phyloP scores from a whole-genome alignment of 92 coral and sea anemone species.

The Parazoanthus atlanticus region DNA sequence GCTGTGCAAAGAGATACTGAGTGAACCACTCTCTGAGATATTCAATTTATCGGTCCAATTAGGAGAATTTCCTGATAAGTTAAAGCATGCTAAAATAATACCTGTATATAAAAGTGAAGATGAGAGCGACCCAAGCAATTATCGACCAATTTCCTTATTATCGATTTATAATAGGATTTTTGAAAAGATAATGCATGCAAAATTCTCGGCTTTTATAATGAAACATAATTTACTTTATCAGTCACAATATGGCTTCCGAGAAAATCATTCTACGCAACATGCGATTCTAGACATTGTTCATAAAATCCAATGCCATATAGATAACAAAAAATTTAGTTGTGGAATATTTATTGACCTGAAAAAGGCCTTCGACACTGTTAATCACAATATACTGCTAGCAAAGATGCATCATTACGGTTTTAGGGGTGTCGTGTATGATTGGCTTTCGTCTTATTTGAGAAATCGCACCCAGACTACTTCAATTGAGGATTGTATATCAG shows the following conservation, averaged over 20 bases:
- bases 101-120: conserved; percentile 6
- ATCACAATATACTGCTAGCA: too few species aligned
- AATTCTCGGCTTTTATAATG: neutral
- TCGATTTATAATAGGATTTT: neutral
- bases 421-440: conserved; percentile 19
- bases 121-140: neutral
- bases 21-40: neutral
- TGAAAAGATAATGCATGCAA: too few species aligned
- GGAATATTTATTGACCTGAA: conserved; percentile 43
- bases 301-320: conserved; percentile 36
- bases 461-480: conserved; percentile 24
- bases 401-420: neutral
- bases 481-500: conserved; percentile 14
- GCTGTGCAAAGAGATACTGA: neutral
- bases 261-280: conserved; percentile 35
- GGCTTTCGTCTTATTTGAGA: conserved; percentile 19
- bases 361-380: neutral
- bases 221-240: neutral
- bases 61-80: conserved; percentile 10
- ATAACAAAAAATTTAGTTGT: conserved; percentile 11
- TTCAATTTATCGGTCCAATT: neutral
- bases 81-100: conserved; percentile 19
- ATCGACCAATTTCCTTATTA: neutral
- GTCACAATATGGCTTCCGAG: neutral
- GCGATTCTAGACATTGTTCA: conserved; percentile 39